phyloP scores from a whole-genome alignment of 2,888 invertebrate species.

The Mimumesa dahlbomi region DNA sequence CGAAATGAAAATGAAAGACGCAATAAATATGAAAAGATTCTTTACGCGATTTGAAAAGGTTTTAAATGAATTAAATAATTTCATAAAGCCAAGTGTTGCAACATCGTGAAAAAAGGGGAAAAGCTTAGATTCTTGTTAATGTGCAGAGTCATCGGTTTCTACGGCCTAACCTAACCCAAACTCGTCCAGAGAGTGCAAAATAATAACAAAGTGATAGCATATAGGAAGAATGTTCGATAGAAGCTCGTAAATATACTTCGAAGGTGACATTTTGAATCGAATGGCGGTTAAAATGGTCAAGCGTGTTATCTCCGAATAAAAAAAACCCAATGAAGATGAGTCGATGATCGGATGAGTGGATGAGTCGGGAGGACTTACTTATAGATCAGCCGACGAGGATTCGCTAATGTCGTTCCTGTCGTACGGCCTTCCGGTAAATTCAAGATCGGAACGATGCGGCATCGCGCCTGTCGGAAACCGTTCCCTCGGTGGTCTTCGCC shows the following conservation, averaged over 20 bases:
- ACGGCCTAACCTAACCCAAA: constrained; percentile 64
- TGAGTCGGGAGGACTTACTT: constrained; percentile 43
- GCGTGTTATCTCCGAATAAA: not conserved
- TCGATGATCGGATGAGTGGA: constrained; percentile 32
- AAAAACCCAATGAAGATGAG: not conserved
- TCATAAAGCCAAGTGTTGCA: not conserved
- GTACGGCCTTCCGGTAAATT: constrained; percentile 41
- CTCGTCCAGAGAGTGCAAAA: constrained; percentile 29
- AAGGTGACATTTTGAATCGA: constrained; percentile 30
- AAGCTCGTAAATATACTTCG: not conserved
- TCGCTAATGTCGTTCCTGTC: constrained; percentile 49
- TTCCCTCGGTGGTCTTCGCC: constrained; percentile 41
- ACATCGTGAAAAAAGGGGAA: not conserved
- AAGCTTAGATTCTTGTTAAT: constrained; percentile 53
- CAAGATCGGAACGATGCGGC: constrained; percentile 44
- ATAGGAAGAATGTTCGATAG: not conserved
- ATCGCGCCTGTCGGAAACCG: constrained; percentile 38
- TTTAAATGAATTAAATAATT: too few species aligned
- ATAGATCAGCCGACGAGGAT: constrained; percentile 48
- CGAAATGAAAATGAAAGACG: too few species aligned
- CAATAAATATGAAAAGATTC: too few species aligned
- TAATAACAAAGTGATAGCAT: constrained; percentile 56
- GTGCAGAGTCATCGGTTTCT: constrained; percentile 72
- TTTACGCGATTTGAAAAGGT: too few species aligned
- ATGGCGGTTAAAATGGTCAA: constrained; percentile 41